These are phyloP conservation scores for Papio anubis DNA, from an alignment of 2,113 vertebrate species.

Conservation along the genomic window DNA sequence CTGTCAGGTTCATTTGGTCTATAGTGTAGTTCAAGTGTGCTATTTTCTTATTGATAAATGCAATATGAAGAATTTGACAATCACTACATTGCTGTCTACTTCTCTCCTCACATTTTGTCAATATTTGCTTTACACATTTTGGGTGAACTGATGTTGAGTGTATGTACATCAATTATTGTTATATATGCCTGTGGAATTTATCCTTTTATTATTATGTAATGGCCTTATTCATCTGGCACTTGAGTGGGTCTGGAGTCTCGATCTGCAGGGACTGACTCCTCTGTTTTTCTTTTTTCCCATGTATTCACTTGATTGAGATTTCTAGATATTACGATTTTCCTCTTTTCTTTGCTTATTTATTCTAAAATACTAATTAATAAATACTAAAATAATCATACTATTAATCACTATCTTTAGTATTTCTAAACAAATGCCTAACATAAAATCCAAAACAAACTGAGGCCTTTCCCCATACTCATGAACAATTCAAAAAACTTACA, in stretches of 20 bases:
- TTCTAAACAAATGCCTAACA: not conserved
- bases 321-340: not conserved
- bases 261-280: too few relatives aligned
- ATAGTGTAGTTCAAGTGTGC: not conserved
- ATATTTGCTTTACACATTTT: not conserved
- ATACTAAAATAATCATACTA: not conserved
- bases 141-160: not conserved
- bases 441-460: not conserved
- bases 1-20: not conserved
- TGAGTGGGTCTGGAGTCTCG: not conserved
- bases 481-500: not conserved
- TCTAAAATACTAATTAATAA: not conserved
- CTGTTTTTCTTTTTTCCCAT: not conserved
- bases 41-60: not conserved
- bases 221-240: too few relatives aligned
- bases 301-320: not conserved
- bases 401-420: not conserved
- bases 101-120: not conserved
- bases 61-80: not conserved
- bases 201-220: not conserved
- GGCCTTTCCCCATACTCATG: not conserved
- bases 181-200: not conserved
- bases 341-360: not conserved
- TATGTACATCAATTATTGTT: not conserved
- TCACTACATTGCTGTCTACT: not conserved